Conservation (phyloP, 2,797 vertebrate species). For the Pangasius djambal region DNA sequence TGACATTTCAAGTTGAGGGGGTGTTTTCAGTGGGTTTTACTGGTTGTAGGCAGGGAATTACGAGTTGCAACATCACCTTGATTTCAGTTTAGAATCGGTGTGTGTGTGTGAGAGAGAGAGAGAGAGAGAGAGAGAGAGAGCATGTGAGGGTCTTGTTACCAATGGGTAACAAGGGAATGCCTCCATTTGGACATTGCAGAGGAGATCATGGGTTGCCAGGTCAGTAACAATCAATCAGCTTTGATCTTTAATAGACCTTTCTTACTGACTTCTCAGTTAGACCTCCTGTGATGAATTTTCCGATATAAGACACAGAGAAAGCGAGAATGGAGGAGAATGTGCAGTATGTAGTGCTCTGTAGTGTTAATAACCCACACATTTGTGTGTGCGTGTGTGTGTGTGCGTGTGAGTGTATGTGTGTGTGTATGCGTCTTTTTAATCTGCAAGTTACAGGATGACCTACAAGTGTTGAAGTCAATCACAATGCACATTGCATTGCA, state of each 20-base stretch:
- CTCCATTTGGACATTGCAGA: constrained; percentile 55
- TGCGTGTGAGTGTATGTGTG: background rate
- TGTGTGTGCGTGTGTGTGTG: background rate
- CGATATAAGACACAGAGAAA: constrained; percentile 56
- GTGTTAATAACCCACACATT: background rate
- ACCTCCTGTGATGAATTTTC: constrained; percentile 60
- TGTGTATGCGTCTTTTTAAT: background rate
- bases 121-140: background rate
- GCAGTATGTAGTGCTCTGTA: background rate
- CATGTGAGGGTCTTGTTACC: constrained; percentile 45
- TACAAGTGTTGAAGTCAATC: background rate
- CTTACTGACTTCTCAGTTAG: constrained; percentile 59
- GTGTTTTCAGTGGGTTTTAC: background rate
- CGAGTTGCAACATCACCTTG: background rate
- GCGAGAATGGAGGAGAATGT: background rate
- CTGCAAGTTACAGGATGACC: background rate
- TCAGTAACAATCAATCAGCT: constrained; percentile 66
- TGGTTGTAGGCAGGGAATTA: background rate
- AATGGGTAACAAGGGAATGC: constrained; percentile 57
- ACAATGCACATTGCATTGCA: background rate
- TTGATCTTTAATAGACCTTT: constrained; percentile 66
- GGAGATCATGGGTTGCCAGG: constrained; percentile 62
- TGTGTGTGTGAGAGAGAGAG: background rate
- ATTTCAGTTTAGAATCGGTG: constrained; percentile 12
- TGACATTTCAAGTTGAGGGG: background rate